A percentile compares a stretch with the other conserved stretches of the same genome.
Conservation (phyloP, 2,797 vertebrate genomes). For the Clamator glandarius region DNA sequence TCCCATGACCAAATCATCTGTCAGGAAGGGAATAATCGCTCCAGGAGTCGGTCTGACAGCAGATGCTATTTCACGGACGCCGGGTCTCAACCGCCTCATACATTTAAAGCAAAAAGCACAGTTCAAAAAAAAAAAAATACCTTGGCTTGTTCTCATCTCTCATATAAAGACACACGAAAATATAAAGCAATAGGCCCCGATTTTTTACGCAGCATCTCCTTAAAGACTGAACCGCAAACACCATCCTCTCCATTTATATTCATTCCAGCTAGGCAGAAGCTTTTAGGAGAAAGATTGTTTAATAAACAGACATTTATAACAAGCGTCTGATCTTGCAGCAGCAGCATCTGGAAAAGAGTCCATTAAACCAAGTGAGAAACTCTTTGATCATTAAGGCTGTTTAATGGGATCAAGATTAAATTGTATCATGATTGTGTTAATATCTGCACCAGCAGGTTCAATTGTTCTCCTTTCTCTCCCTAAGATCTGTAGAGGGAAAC, state of each 20-base stretch:
- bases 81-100: background rate
- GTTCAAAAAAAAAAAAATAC: background rate
- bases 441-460: background rate
- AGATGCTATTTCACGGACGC: background rate
- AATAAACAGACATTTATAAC: conserved; percentile 52
- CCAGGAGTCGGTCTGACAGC: background rate
- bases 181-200: background rate
- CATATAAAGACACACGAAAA: background rate
- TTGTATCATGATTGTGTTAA: background rate
- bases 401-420: conserved; percentile 40
- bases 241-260: background rate
- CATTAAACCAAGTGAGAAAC: conserved; percentile 27
- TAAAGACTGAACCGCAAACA: background rate
- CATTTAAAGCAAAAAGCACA: background rate
- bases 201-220: background rate
- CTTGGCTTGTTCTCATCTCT: background rate
- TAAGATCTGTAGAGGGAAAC: background rate
- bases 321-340: background rate
- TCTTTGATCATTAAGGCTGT: background rate
- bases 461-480: background rate
- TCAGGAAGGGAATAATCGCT: background rate
- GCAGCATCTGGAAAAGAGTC: conserved; percentile 18
- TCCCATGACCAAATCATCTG: background rate
- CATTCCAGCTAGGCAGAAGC: background rate
- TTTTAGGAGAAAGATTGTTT: conserved; percentile 20